Percentiles rank a stretch among this genome's conserved stretches.
Conservation (phyloP, 2,797 vertebrate genomes). For the Sebastes oblongus region DNA sequence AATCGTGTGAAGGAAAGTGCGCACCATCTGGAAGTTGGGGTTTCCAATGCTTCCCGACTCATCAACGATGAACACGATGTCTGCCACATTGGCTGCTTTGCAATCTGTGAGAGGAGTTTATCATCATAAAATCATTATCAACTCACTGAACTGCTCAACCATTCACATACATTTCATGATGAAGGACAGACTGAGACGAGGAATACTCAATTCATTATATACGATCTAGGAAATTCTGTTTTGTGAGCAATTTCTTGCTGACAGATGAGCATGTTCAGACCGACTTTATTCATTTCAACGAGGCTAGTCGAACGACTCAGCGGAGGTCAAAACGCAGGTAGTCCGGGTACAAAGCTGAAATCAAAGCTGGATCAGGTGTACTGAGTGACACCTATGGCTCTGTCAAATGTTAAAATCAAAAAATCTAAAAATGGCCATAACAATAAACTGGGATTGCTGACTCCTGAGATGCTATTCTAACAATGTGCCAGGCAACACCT, state of each 20-base stretch:
- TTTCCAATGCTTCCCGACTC: conserved; percentile 67
- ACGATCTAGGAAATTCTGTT: not conserved
- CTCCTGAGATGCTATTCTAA: too few species aligned
- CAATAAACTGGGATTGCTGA: not conserved
- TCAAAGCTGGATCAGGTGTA: not conserved
- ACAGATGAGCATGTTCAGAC: not conserved
- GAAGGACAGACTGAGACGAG: not conserved
- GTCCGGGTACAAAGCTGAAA: not conserved
- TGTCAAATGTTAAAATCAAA: not conserved
- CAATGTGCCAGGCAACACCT: not conserved
- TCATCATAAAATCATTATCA: not conserved
- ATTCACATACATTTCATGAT: not conserved
- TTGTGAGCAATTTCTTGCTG: not conserved
- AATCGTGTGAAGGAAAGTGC: conserved; percentile 75
- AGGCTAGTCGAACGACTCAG: not conserved
- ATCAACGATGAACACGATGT: conserved; percentile 85
- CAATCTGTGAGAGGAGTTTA: conserved; percentile 73
- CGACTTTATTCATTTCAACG: not conserved
- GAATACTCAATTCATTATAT: not conserved
- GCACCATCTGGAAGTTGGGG: conserved; percentile 74
- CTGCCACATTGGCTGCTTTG: conserved; percentile 69
- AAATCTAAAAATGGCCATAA: not conserved
- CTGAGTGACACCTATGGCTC: not conserved
- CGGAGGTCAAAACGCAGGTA: not conserved
- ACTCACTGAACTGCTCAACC: not conserved